Conservation (phyloP, 1,140 invertebrate species). For the Pogonus chalceus region DNA sequence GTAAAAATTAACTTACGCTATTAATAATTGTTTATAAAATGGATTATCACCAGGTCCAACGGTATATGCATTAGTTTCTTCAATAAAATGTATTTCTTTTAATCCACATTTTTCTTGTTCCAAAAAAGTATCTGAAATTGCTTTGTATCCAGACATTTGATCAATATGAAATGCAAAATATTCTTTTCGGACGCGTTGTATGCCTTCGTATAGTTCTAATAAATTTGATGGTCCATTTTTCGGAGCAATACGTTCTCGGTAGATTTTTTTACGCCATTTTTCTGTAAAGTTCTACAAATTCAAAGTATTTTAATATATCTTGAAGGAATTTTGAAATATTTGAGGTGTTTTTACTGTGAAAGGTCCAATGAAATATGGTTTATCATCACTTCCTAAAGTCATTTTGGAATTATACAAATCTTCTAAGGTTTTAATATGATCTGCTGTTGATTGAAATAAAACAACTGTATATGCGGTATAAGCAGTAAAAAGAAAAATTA, state of each 20-base stretch:
- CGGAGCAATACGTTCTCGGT: conserved; percentile 46
- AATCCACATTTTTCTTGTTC: conserved; percentile 55
- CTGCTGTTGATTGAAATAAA: conserved; percentile 46
- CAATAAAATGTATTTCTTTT: conserved; percentile 45
- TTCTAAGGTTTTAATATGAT: conserved; percentile 40
- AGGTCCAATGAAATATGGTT: too few relatives aligned
- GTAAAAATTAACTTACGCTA: conserved; percentile 45
- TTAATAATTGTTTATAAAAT: conserved; percentile 47
- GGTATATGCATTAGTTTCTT: conserved; percentile 43
- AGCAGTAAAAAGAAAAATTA: conserved; percentile 40
- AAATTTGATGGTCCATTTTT: conserved; percentile 41
- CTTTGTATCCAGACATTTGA: conserved; percentile 42
- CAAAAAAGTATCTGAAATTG: conserved; percentile 47
- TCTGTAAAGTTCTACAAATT: conserved; percentile 42
- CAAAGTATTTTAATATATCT: too few relatives aligned
- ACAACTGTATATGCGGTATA: conserved; percentile 52
- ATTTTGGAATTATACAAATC: conserved; percentile 46
- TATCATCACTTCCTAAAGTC: conserved; percentile 46
- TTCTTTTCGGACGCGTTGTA: conserved; percentile 41
- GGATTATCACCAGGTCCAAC: conserved; percentile 44
- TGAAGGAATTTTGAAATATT: too few relatives aligned
- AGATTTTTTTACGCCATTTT: conserved; percentile 44
- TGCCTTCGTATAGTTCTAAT: conserved; percentile 43
- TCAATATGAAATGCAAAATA: conserved; percentile 54
- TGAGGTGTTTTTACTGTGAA: too few relatives aligned